Percentiles rank a stretch among this genome's conserved stretches.
Evolutionary conservation across 2,113 vertebrate genomes (phyloP).

Genomic region (Lasiurus borealis): DNA sequence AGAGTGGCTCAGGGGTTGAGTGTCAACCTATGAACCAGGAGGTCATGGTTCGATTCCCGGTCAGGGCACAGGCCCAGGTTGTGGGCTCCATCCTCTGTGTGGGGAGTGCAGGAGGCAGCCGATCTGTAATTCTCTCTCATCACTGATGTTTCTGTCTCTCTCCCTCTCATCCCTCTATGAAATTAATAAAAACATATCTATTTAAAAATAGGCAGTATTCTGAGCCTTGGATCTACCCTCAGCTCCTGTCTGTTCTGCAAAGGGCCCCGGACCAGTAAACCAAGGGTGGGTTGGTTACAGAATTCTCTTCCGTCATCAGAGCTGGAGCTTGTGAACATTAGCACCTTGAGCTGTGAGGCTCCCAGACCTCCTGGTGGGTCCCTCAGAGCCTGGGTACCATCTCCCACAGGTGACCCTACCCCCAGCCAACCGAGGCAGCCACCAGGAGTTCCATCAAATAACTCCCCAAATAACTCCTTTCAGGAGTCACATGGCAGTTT

Average conservation of each 20-base stretch:
- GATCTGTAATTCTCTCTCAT: too few relatives aligned
- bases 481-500: background rate
- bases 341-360: background rate
- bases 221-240: background rate
- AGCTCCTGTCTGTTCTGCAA: background rate
- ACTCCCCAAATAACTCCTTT: background rate
- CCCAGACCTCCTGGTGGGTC: background rate
- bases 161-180: too few relatives aligned
- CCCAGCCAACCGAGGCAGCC: background rate
- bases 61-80: too few relatives aligned
- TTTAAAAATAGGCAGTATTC: background rate
- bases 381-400: background rate
- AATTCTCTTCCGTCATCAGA: conserved; percentile 15
- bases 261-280: background rate
- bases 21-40: too few relatives aligned
- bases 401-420: background rate
- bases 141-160: too few relatives aligned
- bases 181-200: background rate
- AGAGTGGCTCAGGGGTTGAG: too few relatives aligned
- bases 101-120: too few relatives aligned
- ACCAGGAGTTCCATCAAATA: background rate
- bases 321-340: background rate
- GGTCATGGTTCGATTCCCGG: too few relatives aligned
- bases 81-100: too few relatives aligned
- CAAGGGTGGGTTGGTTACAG: background rate